Evolutionary conservation across 2,888 invertebrate genomes (phyloP).

Genomic region (Copidosoma aretas): DNA sequence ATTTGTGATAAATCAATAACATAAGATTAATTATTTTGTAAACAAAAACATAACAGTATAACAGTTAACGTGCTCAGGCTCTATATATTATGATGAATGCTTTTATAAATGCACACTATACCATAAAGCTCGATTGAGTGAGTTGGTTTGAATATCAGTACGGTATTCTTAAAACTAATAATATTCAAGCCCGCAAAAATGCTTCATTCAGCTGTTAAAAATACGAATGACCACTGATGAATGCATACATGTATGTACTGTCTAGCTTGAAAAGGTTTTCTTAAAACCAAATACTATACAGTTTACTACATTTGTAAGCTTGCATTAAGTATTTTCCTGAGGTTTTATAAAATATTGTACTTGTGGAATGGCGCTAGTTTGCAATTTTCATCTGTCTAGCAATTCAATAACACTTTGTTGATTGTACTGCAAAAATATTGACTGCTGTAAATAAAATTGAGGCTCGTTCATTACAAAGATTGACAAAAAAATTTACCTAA

Average conservation of each 20-base stretch:
- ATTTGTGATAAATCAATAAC: slow-evolving; percentile 41
- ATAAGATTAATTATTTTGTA: slow-evolving; percentile 33
- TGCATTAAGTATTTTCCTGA: slow-evolving; percentile 22
- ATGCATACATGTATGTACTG: slow-evolving; percentile 14
- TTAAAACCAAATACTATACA: slow-evolving; percentile 18
- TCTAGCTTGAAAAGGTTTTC: slow-evolving; percentile 26
- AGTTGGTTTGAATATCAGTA: neutral
- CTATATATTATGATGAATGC: slow-evolving; percentile 20
- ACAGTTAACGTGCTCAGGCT: slow-evolving; percentile 20
- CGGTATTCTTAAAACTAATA: slow-evolving; percentile 9
- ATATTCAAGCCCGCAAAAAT: neutral
- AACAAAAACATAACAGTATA: slow-evolving; percentile 9
- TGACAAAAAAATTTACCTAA: neutral
- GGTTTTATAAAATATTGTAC: slow-evolving; percentile 27
- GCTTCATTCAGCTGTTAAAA: slow-evolving; percentile 7
- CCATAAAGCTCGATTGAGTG: slow-evolving; percentile 7
- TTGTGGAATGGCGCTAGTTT: slow-evolving; percentile 16
- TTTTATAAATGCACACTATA: slow-evolving; percentile 10
- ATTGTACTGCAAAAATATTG: slow-evolving; percentile 1
- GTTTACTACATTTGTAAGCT: slow-evolving; percentile 26
- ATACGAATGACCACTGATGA: slow-evolving; percentile 1
- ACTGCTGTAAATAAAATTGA: slow-evolving; percentile 25
- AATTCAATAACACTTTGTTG: neutral
- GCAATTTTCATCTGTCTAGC: slow-evolving; percentile 20
- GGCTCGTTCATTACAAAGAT: slow-evolving; percentile 10